phyloP scores from a whole-genome alignment of 2,797 vertebrate genomes.

The Tympanoctomys barrerae region DNA sequence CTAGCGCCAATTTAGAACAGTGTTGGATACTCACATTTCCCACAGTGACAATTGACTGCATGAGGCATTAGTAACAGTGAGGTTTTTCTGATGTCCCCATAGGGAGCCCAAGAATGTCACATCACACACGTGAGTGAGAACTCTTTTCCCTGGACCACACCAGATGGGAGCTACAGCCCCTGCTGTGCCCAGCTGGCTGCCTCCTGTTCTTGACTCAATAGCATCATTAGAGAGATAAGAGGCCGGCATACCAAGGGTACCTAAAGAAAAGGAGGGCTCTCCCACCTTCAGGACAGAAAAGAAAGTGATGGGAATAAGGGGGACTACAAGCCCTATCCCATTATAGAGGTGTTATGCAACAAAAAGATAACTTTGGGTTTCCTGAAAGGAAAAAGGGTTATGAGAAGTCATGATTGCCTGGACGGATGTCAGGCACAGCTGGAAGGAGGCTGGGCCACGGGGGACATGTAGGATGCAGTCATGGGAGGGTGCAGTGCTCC shows the following conservation, averaged over 20 bases:
- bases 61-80: neutral
- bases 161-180: neutral
- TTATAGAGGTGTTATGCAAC: neutral
- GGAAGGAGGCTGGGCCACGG: neutral
- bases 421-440: neutral
- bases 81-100: neutral
- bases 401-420: no score
- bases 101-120: neutral
- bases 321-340: neutral
- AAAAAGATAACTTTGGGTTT: neutral
- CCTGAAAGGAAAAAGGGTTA: neutral
- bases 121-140: accelerated
- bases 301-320: neutral
- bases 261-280: neutral
- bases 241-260: accelerated
- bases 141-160: accelerated
- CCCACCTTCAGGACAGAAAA: neutral
- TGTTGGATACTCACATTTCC: neutral
- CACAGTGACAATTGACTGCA: neutral
- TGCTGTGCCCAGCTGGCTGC: accelerated
- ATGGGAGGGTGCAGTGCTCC: neutral
- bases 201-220: neutral
- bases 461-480: neutral
- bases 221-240: neutral
- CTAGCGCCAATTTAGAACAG: neutral